These are phyloP conservation scores for Drosophila nigromelanica DNA, from an alignment of 1,140 invertebrate genomes.

Conservation along the genomic window DNA sequence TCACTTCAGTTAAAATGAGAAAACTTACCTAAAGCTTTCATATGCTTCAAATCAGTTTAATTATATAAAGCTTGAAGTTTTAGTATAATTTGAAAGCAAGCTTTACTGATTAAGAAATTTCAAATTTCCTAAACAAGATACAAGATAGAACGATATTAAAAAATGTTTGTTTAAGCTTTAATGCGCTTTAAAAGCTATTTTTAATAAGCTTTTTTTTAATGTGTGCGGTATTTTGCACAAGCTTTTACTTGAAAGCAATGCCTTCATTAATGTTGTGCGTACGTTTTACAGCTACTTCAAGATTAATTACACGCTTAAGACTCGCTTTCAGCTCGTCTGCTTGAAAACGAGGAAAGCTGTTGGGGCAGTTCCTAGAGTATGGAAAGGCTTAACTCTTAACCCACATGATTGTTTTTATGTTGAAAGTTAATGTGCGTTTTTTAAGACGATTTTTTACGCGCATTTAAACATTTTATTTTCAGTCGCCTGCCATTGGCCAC, in stretches of 20 bases:
- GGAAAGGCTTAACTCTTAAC: slow-evolving; percentile 16
- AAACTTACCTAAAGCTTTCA: not conserved
- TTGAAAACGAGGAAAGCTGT: slow-evolving; percentile 6
- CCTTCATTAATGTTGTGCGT: not conserved
- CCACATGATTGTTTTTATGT: slow-evolving; percentile 45
- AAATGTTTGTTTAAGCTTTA: not conserved
- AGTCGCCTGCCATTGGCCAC: not conserved
- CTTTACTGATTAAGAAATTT: too few relatives aligned
- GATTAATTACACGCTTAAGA: not conserved
- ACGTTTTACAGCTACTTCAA: not conserved
- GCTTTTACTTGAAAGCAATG: not conserved
- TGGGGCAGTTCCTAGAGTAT: slow-evolving; percentile 19
- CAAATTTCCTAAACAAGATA: too few relatives aligned
- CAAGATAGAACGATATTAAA: too few relatives aligned
- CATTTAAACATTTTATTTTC: slow-evolving; percentile 64
- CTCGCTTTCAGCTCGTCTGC: slow-evolving; percentile 18
- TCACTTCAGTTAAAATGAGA: too few relatives aligned
- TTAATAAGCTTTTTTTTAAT: too few relatives aligned
- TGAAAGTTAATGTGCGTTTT: slow-evolving; percentile 68
- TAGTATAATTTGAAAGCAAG: too few relatives aligned
- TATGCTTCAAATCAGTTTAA: not conserved
- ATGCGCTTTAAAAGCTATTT: too few relatives aligned
- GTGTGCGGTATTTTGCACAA: too few relatives aligned
- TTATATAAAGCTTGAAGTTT: too few relatives aligned
- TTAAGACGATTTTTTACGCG: slow-evolving; percentile 62